Base-by-base conservation (phyloP, 2,888 invertebrate genomes). In the Leucophenga montana region DNA sequence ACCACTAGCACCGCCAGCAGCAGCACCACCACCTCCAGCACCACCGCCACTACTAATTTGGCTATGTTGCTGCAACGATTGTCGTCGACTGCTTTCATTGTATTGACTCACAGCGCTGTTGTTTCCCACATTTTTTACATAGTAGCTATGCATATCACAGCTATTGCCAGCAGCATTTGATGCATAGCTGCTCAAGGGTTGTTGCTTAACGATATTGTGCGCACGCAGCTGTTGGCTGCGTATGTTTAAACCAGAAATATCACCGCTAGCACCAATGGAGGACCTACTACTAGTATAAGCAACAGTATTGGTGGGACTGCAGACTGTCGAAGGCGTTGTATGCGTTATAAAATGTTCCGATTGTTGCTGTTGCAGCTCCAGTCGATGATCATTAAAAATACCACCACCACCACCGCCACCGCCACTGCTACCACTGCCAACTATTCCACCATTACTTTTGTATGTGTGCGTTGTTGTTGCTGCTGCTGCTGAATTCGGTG, bases 331-430 rank as follows among this genome's bases (percentile, higher is more conserved):
- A 11, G 79, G 76, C 13, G 79, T 69, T 27, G 78, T 74, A 67
- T 78, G 81, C 57, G 80, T 77, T 22, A 84, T 81, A 67, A 80
- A 82, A 59, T 80, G 80, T 53, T 83, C 81, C 62, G 59, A 11
- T 57, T 74, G 76, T 27, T 72, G 73, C 16, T 75, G 77, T 18
- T 76, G 78, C 16, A 27, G 73, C 1, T 74, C 74, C 27, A 16
- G 8, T 73, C 72, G n/a, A n/a, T n/a, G n/a, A n/a, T n/a, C n/a
- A n/a, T n/a, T n/a, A n/a, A n/a, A n/a, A n/a, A n/a, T n/a, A n/a
- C n/a, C n/a, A n/a, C n/a, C n/a, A n/a, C n/a, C n/a, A n/a, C n/a
- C n/a, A n/a, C n/a, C n/a, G n/a, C n/a, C n/a, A n/a, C n/a, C n/a
- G n/a, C n/a, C n/a, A n/a, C n/a, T n/a, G n/a, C n/a, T 56, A 67